A percentile compares a stretch with the other conserved stretches of the same genome.
Evolutionary conservation across 2,797 vertebrate genomes (phyloP).

Genomic region (Spondyliosoma cantharus): DNA sequence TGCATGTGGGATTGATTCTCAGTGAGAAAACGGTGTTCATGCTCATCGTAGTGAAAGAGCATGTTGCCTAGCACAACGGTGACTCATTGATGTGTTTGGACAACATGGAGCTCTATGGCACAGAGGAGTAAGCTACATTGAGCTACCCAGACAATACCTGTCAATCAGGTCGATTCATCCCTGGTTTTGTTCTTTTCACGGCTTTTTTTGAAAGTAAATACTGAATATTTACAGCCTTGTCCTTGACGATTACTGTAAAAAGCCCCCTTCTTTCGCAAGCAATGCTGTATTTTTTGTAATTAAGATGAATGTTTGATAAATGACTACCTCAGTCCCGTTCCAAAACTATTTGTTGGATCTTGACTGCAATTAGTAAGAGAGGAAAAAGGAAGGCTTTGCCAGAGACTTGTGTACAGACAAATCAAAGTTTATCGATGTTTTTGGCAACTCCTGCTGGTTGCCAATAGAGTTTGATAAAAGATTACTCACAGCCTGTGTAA

Average conservation of each 20-base stretch:
- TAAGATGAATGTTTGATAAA: not conserved
- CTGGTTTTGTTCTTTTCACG: not conserved
- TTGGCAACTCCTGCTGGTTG: constrained; percentile 28
- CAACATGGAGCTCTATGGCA: not conserved
- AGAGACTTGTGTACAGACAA: constrained; percentile 28
- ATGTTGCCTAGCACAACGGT: not conserved
- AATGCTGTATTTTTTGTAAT: not conserved
- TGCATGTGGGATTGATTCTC: not conserved
- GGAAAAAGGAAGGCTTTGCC: constrained; percentile 19
- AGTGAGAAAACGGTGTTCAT: not conserved
- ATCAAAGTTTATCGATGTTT: constrained; percentile 53
- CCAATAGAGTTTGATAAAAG: constrained; percentile 51
- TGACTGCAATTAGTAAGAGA: constrained; percentile 22
- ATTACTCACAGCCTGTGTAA: constrained; percentile 40
- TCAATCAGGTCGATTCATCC: not conserved
- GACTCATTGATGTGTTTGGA: not conserved
- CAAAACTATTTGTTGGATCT: constrained; percentile 1
- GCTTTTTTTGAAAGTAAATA: too few relatives aligned
- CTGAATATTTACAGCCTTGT: not conserved
- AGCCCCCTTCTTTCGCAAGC: not conserved
- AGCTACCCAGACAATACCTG: not conserved
- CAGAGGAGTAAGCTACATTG: not conserved
- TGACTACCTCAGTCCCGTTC: not conserved
- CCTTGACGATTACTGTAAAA: not conserved
- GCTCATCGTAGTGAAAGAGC: not conserved